Evolutionary conservation across 2,888 invertebrate species (phyloP).

Genomic region (Crematogaster levior): DNA sequence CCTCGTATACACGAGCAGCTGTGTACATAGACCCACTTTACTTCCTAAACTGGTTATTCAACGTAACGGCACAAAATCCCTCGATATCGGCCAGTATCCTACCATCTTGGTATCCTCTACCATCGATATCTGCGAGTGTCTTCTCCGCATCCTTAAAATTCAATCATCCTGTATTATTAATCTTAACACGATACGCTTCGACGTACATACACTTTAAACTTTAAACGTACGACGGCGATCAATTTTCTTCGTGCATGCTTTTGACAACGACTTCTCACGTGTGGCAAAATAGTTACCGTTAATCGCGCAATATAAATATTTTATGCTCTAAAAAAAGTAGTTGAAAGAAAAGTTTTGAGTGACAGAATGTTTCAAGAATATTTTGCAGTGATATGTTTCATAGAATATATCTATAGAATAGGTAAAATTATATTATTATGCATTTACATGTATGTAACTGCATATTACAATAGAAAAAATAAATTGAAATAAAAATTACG

Average conservation of each 20-base stretch:
- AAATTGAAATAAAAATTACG: background rate
- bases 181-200: conserved; percentile 56
- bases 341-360: conserved; percentile 1
- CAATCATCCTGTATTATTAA: conserved; percentile 71
- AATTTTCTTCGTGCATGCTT: conserved; percentile 61
- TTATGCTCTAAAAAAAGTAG: background rate
- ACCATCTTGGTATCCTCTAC: conserved; percentile 14
- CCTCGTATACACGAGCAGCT: background rate
- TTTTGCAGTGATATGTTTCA: background rate
- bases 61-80: conserved; percentile 27
- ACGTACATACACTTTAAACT: conserved; percentile 58
- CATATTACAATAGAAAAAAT: background rate
- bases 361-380: background rate
- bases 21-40: conserved; percentile 36
- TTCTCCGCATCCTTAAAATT: conserved; percentile 59
- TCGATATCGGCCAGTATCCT: conserved; percentile 3
- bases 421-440: background rate
- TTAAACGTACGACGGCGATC: conserved; percentile 57
- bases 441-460: background rate
- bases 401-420: too few species aligned
- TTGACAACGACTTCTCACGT: conserved; percentile 45
- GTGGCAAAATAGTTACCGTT: background rate
- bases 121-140: conserved; percentile 6
- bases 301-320: conserved; percentile 43
- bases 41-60: conserved; percentile 49